A percentile compares a stretch with the other conserved stretches of the same genome.
phyloP scores from a whole-genome alignment of 2,113 vertebrate species.

The Psittacus erithacus region DNA sequence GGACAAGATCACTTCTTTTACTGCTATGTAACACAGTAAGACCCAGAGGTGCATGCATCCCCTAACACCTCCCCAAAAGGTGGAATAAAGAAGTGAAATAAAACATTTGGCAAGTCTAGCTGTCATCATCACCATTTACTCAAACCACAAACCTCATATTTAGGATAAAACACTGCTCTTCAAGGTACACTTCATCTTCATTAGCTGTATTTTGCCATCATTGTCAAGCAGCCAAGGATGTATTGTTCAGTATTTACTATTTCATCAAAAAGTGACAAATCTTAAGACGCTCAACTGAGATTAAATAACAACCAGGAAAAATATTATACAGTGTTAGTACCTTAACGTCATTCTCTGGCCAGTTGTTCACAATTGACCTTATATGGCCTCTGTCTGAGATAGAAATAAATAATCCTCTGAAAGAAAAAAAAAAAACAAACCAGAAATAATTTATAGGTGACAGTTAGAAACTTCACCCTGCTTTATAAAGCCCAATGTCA shows the following conservation, averaged over 20 bases:
- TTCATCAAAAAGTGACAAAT: too few relatives aligned
- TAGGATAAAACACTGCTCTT: neutral
- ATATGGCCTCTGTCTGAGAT: slow-evolving; percentile 95
- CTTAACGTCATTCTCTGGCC: slow-evolving; percentile 93
- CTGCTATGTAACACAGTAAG: neutral
- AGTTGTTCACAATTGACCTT: slow-evolving; percentile 94
- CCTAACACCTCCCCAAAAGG: neutral
- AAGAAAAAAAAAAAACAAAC: slow-evolving; percentile 25
- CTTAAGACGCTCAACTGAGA: neutral
- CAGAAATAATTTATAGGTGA: slow-evolving; percentile 27
- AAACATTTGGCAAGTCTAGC: neutral
- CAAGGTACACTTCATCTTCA: neutral
- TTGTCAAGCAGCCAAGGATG: neutral
- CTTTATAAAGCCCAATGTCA: neutral
- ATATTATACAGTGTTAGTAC: slow-evolving; percentile 65
- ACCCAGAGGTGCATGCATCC: neutral
- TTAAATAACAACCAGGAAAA: neutral
- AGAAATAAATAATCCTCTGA: slow-evolving; percentile 95
- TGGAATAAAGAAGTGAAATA: neutral
- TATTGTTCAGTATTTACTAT: neutral
- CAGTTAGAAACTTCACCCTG: neutral
- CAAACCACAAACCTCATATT: neutral
- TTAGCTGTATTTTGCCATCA: neutral
- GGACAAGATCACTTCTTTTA: neutral
- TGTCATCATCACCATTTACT: neutral